A percentile compares a stretch with the other conserved stretches of the same genome.
Conservation (phyloP, 2,888 invertebrate species). For the Cerceris rybyensis region DNA sequence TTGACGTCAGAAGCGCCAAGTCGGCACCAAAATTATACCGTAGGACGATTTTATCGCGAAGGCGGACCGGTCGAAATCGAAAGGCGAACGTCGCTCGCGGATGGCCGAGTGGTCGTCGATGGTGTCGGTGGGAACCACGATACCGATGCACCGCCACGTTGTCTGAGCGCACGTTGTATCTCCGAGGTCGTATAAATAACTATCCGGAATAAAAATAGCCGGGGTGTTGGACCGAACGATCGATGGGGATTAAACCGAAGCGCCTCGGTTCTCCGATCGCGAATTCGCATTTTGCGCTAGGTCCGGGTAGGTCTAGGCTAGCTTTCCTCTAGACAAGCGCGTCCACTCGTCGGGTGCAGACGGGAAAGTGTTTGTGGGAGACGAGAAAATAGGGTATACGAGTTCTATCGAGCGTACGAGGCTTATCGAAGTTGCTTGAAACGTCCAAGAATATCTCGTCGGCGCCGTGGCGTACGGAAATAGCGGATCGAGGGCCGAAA, state of each 20-base stretch:
- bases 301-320: background rate
- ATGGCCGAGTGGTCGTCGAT: too few species aligned
- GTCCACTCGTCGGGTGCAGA: too few species aligned
- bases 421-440: conserved; percentile 55
- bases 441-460: conserved; percentile 52
- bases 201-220: conserved; percentile 72
- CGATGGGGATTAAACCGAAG: conserved; percentile 59
- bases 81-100: background rate
- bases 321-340: background rate
- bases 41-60: background rate
- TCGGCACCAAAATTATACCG: background rate
- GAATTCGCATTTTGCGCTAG: too few species aligned
- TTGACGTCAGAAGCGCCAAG: background rate
- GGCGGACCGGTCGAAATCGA: background rate
- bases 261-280: background rate
- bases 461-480: conserved; percentile 41
- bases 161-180: conserved; percentile 70
- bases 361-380: background rate
- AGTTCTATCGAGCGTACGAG: conserved; percentile 32
- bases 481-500: conserved; percentile 51
- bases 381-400: background rate
- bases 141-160: too few species aligned
- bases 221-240: conserved; percentile 76
- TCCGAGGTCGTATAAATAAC: conserved; percentile 76
- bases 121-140: too few species aligned